These are phyloP conservation scores for Macrosoma leucophasiata DNA, from an alignment of 2,888 invertebrate genomes.

Conservation along the genomic window DNA sequence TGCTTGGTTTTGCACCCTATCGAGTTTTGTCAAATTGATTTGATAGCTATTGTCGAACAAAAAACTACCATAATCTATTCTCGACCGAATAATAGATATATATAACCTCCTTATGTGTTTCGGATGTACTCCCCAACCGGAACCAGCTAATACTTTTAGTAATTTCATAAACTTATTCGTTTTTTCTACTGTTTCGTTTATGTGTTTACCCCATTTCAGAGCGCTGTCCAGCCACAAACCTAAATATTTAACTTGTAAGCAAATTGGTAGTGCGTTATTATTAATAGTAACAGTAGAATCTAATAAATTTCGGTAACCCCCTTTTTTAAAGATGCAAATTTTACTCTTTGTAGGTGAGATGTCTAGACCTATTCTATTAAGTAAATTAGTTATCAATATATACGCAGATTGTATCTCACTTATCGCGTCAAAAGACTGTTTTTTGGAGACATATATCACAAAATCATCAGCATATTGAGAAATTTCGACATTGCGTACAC, in stretches of 20 bases:
- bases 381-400: neutral
- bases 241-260: slow-evolving; percentile 5
- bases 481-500: slow-evolving; percentile 1
- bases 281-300: slow-evolving; percentile 2
- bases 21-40: slow-evolving; percentile 13
- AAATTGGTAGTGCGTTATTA: slow-evolving; percentile 1
- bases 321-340: slow-evolving; percentile 9
- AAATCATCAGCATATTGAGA: slow-evolving; percentile 12
- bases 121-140: slow-evolving; percentile 13
- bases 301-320: neutral
- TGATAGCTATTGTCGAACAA: slow-evolving; percentile 9
- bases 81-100: slow-evolving; percentile 8
- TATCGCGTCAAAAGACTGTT: neutral
- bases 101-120: slow-evolving; percentile 11
- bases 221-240: slow-evolving; percentile 8
- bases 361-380: slow-evolving; percentile 1
- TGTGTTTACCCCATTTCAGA: slow-evolving; percentile 7
- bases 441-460: slow-evolving; percentile 2
- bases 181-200: neutral
- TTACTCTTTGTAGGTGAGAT: slow-evolving; percentile 7
- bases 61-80: slow-evolving; percentile 12
- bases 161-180: neutral
- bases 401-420: neutral
- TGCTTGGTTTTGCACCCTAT: slow-evolving; percentile 17
- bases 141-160: slow-evolving; percentile 12